Conservation (phyloP, 2,888 invertebrate genomes). For the Neoaliturus tenellus region DNA sequence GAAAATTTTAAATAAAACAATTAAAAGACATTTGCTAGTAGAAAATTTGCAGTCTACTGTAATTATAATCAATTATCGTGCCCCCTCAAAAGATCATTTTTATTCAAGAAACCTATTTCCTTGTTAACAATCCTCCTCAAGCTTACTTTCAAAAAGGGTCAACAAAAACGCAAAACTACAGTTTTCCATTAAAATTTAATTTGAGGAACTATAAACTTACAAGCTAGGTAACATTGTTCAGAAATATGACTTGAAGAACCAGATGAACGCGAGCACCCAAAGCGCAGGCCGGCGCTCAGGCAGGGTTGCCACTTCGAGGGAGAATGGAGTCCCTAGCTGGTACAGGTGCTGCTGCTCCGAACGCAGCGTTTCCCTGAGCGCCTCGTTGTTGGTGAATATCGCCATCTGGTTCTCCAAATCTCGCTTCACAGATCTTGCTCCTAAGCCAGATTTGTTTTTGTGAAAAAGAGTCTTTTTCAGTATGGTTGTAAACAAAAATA, state of each 20-base stretch:
- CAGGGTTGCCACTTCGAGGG: constrained; percentile 75
- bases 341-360: constrained; percentile 86
- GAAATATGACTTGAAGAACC: constrained; percentile 85
- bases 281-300: constrained; percentile 82
- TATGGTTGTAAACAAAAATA: too few species aligned
- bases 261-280: constrained; percentile 88
- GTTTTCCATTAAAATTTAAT: constrained; percentile 1
- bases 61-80: too few species aligned
- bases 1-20: too few species aligned
- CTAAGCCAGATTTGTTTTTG: too few species aligned
- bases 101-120: too few species aligned
- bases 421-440: constrained; percentile 88
- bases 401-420: constrained; percentile 97
- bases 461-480: too few species aligned
- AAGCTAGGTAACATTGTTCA: constrained; percentile 69
- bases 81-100: too few species aligned
- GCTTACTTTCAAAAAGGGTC: not conserved
- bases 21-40: too few species aligned
- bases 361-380: constrained; percentile 80
- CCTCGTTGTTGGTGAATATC: constrained; percentile 85
- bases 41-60: too few species aligned
- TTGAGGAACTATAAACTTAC: constrained; percentile 5
- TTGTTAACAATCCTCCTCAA: too few species aligned
- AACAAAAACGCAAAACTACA: not conserved
- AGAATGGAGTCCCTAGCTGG: constrained; percentile 72